phyloP scores from a whole-genome alignment of 2,888 invertebrate species.

The Chironomus tentans region DNA sequence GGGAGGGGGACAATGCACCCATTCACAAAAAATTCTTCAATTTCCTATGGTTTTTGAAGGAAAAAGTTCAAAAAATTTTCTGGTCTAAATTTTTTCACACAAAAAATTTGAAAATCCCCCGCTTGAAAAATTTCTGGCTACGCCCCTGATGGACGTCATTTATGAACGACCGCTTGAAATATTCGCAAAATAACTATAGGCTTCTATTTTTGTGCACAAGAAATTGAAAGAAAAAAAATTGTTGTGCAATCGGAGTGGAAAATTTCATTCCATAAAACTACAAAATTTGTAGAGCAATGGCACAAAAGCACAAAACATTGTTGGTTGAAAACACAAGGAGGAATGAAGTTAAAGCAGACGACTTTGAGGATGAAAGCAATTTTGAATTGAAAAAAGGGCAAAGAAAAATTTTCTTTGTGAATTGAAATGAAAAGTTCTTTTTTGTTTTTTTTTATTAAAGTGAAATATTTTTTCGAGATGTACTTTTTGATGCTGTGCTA shows the following conservation, averaged over 20 bases:
- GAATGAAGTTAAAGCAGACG: too few relatives aligned
- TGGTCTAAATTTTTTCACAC: too few relatives aligned
- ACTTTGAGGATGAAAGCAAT: too few relatives aligned
- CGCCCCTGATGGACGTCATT: too few relatives aligned
- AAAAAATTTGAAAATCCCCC: too few relatives aligned
- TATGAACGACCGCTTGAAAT: too few relatives aligned
- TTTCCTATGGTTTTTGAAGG: too few relatives aligned
- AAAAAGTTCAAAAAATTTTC: too few relatives aligned
- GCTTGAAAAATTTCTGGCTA: too few relatives aligned
- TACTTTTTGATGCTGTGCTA: neutral
- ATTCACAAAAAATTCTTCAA: too few relatives aligned
- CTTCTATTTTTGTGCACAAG: neutral
- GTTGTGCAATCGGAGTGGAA: conserved; percentile 7
- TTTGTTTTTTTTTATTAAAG: neutral
- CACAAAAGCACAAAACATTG: neutral
- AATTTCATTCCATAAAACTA: neutral
- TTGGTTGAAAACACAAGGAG: neutral
- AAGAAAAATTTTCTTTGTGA: neutral
- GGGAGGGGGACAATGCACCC: too few relatives aligned
- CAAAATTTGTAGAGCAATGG: neutral
- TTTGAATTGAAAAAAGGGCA: neutral
- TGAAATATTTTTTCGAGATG: neutral
- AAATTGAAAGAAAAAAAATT: neutral
- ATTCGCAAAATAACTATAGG: neutral
- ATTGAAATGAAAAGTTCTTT: too few relatives aligned